A percentile compares a stretch with the other conserved stretches of the same genome.
These are phyloP conservation scores for Chironomus striatipennis DNA, from an alignment of 1,140 invertebrate species.

Conservation along the genomic window DNA sequence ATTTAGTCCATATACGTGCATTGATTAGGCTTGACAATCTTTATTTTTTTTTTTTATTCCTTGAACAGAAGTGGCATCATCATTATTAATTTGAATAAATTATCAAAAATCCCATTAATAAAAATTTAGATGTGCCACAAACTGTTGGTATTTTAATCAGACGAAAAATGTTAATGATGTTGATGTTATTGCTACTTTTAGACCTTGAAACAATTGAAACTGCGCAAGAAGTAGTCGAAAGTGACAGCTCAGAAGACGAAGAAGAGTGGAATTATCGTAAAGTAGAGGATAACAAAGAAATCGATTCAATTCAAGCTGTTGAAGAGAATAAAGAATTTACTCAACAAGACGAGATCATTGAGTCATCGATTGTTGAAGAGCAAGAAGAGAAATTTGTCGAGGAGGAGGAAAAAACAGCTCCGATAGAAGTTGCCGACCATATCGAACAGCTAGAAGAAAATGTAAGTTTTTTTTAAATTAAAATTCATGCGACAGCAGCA, in stretches of 20 bases:
- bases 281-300: background rate
- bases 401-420: background rate
- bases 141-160: background rate
- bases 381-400: background rate
- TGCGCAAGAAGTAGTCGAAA: background rate
- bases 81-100: constrained; percentile 17
- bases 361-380: background rate
- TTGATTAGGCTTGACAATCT: background rate
- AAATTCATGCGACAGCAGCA: background rate
- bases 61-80: background rate
- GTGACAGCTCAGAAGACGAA: constrained; percentile 2
- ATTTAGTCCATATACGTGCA: no score
- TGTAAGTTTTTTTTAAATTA: background rate
- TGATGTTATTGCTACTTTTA: constrained; percentile 21
- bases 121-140: background rate
- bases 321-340: background rate
- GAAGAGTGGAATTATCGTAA: constrained; percentile 20
- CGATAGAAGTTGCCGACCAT: background rate
- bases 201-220: constrained; percentile 7
- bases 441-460: constrained; percentile 1
- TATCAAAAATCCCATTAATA: constrained; percentile 19
- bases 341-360: background rate
- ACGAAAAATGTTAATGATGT: constrained; percentile 18
- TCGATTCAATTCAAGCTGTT: background rate
- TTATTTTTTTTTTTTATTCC: no score